Conservation (phyloP, 2,888 invertebrate species). For the Aelia acuminata region DNA sequence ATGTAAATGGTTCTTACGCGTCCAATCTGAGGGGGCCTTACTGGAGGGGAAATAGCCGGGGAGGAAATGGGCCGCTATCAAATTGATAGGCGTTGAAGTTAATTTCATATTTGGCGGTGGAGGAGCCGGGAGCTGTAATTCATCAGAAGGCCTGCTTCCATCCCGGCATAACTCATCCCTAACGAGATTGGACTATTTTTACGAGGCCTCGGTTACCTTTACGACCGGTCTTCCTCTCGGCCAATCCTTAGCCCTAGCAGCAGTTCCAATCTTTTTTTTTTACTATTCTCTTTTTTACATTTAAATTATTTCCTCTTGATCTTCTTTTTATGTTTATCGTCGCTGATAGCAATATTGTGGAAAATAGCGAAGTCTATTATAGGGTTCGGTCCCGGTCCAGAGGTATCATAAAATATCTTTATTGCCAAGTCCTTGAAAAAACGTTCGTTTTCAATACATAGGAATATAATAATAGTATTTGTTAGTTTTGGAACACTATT, state of each 20-base stretch:
- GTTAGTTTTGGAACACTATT: too few relatives aligned
- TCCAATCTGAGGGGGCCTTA: constrained; percentile 3
- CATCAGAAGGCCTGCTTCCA: not conserved
- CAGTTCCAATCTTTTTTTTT: not conserved
- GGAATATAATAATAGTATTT: not conserved
- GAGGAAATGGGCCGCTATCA: constrained; percentile 51
- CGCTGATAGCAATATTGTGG: not conserved
- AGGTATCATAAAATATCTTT: not conserved
- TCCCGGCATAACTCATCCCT: constrained; percentile 41
- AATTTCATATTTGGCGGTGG: constrained; percentile 54
- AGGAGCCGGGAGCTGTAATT: constrained; percentile 48
- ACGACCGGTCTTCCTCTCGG: constrained; percentile 28
- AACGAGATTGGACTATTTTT: constrained; percentile 50
- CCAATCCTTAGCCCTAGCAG: not conserved
- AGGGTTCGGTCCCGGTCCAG: not conserved
- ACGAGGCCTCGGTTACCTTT: constrained; percentile 45
- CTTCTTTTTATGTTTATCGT: not conserved
- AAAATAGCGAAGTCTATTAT: not conserved
- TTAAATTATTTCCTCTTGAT: constrained; percentile 11
- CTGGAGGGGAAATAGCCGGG: constrained; percentile 4
- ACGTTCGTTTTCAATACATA: not conserved
- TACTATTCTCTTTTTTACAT: constrained; percentile 25
- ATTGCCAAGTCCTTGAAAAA: not conserved
- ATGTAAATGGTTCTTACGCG: constrained; percentile 34
- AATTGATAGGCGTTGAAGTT: constrained; percentile 55